Evolutionary conservation across 2,888 invertebrate genomes (phyloP).

Genomic region (Nudaria mundana): DNA sequence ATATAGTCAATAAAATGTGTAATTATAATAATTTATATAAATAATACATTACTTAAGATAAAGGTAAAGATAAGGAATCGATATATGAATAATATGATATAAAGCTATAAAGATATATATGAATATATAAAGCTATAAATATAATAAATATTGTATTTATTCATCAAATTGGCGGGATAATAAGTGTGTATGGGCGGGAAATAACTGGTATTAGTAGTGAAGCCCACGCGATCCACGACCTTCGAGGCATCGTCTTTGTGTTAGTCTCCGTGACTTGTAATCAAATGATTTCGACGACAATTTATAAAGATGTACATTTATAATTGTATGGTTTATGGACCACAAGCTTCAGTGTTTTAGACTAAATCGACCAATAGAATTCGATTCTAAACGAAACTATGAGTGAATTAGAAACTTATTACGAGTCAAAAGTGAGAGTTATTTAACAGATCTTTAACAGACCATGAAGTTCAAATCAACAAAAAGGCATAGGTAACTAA

Average conservation of each 20-base stretch:
- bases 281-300: conserved; percentile 21
- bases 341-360: neutral
- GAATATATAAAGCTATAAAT: conserved; percentile 1
- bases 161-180: conserved; percentile 32
- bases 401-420: conserved; percentile 19
- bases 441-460: conserved; percentile 26
- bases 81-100: conserved; percentile 4
- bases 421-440: conserved; percentile 25
- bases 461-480: conserved; percentile 40
- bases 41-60: neutral
- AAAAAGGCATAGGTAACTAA: too few species aligned
- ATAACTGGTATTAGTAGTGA: conserved; percentile 31
- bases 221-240: conserved; percentile 53
- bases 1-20: conserved; percentile 22
- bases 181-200: conserved; percentile 51
- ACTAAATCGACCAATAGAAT: neutral
- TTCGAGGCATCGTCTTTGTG: conserved; percentile 48
- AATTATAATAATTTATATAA: conserved; percentile 1
- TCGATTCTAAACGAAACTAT: neutral
- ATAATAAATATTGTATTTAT: conserved; percentile 8
- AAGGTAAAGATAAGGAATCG: neutral
- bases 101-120: conserved; percentile 15
- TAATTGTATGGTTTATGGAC: too few species aligned
- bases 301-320: neutral
- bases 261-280: conserved; percentile 30